Evolutionary conservation across 2,113 vertebrate genomes (phyloP), one percentile per base, ranked within the genome.

Genomic region (Phylloscopus whistleri): DNA sequence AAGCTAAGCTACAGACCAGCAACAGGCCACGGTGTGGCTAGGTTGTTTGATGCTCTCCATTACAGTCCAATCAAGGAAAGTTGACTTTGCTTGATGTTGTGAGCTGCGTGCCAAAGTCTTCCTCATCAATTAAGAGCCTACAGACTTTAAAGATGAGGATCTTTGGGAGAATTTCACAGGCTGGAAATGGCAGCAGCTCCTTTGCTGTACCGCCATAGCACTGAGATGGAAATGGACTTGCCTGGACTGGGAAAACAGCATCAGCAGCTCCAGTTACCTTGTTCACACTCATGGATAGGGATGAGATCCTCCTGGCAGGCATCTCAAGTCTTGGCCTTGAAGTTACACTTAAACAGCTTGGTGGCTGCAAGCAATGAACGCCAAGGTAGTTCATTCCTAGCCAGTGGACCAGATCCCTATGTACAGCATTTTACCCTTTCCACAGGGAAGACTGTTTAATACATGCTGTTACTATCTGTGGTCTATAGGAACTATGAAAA

Each of bases 41-140:
- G 9, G 15, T 80, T 43, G 43, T 63, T 43, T 67, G 51, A 51
- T 41, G n/a, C 53, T 37, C 41, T 75, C 44, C 44, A 20, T 35
- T n/a, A 30, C 58, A 74, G 56, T 17, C 31, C 31, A 19, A 6
- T 11, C 23, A 41, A 74, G 46, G 58, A 69, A 74, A 91, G 24
- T 0, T 49, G 35, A 89, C 58, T 55, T 59, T 67, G 22, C 48
- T 35, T 51, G 39, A 59, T 72, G 11, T 35, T 0, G 0, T 43
- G 21, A 75, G 48, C 69, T 72, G 13, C 52, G 59, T 51, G 52
- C 39, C 48, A 39, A 69, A 80, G 39, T 11, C 59, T 39, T 91
- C 13, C 63, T n/a, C 31, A 55, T 46, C 3, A 4, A 8, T 30
- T 30, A 78, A 63, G 33, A 74, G 30, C 60, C 35, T 70, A 14